These are phyloP conservation scores for Osmerus mordax DNA, from an alignment of 2,113 vertebrate species.

Conservation along the genomic window DNA sequence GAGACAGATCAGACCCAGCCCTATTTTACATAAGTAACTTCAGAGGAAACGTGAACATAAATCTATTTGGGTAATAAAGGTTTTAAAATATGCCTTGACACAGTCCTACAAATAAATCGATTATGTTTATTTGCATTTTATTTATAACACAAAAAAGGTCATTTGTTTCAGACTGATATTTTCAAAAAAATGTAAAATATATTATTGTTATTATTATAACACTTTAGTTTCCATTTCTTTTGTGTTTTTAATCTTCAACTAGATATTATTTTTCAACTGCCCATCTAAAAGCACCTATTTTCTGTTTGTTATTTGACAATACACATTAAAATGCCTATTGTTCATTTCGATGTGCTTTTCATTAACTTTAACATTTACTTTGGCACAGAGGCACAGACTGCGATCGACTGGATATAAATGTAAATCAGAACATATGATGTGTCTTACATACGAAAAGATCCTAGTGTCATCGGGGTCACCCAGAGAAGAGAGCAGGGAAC, in stretches of 20 bases:
- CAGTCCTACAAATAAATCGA: conserved; percentile 4
- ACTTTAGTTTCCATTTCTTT: too few species aligned
- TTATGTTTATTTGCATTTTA: neutral
- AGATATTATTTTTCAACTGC: too few species aligned
- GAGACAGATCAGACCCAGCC: neutral
- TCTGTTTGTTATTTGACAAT: neutral
- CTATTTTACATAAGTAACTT: neutral
- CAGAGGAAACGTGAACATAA: too few species aligned
- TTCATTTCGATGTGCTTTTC: conserved; percentile 26
- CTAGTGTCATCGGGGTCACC: conserved; percentile 13
- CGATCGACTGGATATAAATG: conserved; percentile 37
- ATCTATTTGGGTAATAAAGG: too few species aligned
- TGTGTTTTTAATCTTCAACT: too few species aligned
- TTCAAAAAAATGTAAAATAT: neutral
- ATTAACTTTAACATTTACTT: conserved; percentile 32
- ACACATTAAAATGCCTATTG: conserved; percentile 42
- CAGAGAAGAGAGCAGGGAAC: neutral
- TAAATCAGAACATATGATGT: conserved; percentile 50
- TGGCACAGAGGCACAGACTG: conserved; percentile 30
- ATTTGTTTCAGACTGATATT: neutral
- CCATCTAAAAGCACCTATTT: neutral
- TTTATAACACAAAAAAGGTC: neutral
- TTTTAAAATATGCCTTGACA: conserved; percentile 2
- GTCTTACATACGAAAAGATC: conserved; percentile 46
- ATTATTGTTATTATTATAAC: neutral